Evolutionary conservation across 2,888 invertebrate species (phyloP).

Genomic region (Orchesella flavescens): DNA sequence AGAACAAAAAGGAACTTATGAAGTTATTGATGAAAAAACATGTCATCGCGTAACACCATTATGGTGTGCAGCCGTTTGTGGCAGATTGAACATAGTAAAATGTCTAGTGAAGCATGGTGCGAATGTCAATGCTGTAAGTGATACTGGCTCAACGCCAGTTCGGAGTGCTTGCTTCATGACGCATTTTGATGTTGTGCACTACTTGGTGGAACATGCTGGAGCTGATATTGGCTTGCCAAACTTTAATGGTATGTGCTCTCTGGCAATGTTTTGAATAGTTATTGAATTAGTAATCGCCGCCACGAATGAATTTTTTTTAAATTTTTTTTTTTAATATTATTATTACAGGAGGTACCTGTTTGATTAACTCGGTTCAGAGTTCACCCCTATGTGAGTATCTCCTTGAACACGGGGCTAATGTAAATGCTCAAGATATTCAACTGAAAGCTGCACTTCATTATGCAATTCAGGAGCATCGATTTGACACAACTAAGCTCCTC

Average conservation of each 20-base stretch:
- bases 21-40: conserved; percentile 84
- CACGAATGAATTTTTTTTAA: too few species aligned
- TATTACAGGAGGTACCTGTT: conserved; percentile 84
- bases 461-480: conserved; percentile 84
- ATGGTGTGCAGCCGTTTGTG: conserved; percentile 94
- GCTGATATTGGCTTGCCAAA: conserved; percentile 90
- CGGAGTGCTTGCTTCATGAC: conserved; percentile 95
- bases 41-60: conserved; percentile 78
- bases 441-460: conserved; percentile 94
- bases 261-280: background rate
- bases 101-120: conserved; percentile 87
- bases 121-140: conserved; percentile 74
- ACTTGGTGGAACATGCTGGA: conserved; percentile 82
- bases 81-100: conserved; percentile 84
- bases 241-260: conserved; percentile 79
- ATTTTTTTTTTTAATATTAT: too few species aligned
- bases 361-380: conserved; percentile 94
- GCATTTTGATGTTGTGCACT: conserved; percentile 85
- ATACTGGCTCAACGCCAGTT: conserved; percentile 83
- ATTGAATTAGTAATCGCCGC: too few species aligned
- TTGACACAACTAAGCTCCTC: conserved; percentile 88
- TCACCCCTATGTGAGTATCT: conserved; percentile 86
- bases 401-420: conserved; percentile 84
- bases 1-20: conserved; percentile 87
- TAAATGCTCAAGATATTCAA: conserved; percentile 91